Evolutionary conservation across 2,797 vertebrate genomes (phyloP), one percentile per base, ranked within the genome.

Genomic region (Pantherophis alleghaniensis): DNA sequence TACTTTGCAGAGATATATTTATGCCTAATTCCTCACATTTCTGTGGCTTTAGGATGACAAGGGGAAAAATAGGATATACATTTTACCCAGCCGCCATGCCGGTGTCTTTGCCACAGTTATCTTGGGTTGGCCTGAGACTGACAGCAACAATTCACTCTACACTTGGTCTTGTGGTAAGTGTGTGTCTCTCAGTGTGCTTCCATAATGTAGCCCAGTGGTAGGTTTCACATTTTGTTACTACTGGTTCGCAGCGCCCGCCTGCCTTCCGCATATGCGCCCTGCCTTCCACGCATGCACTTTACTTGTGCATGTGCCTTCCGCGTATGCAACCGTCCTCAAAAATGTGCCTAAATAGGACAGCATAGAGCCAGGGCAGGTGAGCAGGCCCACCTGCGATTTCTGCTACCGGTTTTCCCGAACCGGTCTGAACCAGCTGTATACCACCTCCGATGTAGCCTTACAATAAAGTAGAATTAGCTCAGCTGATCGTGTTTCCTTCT

Each of bases 131-230:
- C 95, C 94, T 2, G 96, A 94, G 4, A 90, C 10, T 5, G 37
- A 83, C 13, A 95, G 60, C n/a, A 88, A 32, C 11, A 94, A 92
- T 26, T 95, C 95, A 53, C 83, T 7, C 89, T 97, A 98, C 90
- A 93, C 94, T 51, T 98, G 98, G 98, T 96, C 97, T 42, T 98
- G 98, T 13, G 98, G 98, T 98, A 97, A 26, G 97, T 96, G 56
- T 1, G 1, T n/a, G 4, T 47, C 37, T 90, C 7, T 61, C 10
- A 13, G 18, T 13, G 18, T 12, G 6, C 37, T 66, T 59, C 92
- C 92, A 28, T 74, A 18, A 37, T 4, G 32, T 74, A 74, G 16
- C n/a, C 7, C 9, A 2, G 9, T 10, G 51, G 9, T 53, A 10
- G 51, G 51, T 53, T 53, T 53, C 51, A 53, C 51, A 53, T 53